Evolutionary conservation across 2,888 invertebrate species (phyloP), one percentile per base, ranked within the genome.

Genomic region (Macrophya alboannulata): DNA sequence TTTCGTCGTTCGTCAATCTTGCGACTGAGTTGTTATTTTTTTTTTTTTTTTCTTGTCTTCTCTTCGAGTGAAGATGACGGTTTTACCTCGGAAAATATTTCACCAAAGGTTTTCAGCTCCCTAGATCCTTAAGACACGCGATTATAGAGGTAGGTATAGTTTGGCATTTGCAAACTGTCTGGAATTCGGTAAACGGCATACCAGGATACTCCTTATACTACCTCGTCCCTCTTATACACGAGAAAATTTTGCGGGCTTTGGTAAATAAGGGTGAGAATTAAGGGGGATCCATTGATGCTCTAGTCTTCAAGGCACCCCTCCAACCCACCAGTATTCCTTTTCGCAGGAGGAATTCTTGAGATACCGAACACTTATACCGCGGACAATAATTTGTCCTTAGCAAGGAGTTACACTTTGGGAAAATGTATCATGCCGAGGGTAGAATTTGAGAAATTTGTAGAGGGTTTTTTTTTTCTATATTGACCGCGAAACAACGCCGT

Each of bases 1-100:
- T 21, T 62, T 62, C 62, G 62, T 62, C 62, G 62, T 62, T 62
- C 62, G 21, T 25, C 62, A 62, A 62, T 62, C 62, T 62, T 25
- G 62, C 3, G 25, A 3, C 3, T 31, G 12, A 62, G 21, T 3
- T 12, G 25, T 17, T 10, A 1, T 55, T 12, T 17, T 25, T 62
- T 10, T 62, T 10, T 21, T 51, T 51, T 51, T 17, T 51, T 1
- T n/a, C n/a, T 55, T n/a, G 6, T 6, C n/a, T 5, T 1, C 3
- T 31, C 31, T 31, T 2, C 31, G 31, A 31, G 31, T 31, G 3
- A 31, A 31, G 31, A 31, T 31, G 62, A 25, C 9, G 12, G 21
- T 10, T 62, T 25, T 55, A 31, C 31, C 8, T 55, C 8, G n/a
- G n/a, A 5, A 55, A 55, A 55, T 55, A 55, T 55, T 55, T 55